These are phyloP conservation scores for Tiaroga cobitis DNA, from an alignment of 2,797 vertebrate species.

Conservation along the genomic window DNA sequence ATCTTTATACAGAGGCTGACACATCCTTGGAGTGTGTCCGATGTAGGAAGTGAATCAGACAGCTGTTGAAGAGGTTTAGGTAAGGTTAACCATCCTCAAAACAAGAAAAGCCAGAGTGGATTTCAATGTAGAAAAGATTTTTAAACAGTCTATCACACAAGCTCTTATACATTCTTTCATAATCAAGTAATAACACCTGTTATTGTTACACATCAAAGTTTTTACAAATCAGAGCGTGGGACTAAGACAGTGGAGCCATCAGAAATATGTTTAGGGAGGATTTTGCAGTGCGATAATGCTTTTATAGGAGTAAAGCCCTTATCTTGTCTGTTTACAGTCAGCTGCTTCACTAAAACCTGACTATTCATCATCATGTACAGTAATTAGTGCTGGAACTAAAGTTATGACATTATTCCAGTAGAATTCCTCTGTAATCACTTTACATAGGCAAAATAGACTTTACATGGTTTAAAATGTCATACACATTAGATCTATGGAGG, in stretches of 20 bases:
- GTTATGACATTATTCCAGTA: background rate
- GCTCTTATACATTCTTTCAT: background rate
- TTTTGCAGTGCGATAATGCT: slow-evolving; percentile 19
- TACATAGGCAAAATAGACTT: slow-evolving; percentile 5
- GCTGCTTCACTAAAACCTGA: background rate
- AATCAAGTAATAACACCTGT: slow-evolving; percentile 21
- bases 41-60: slow-evolving; percentile 52
- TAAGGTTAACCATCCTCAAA: slow-evolving; percentile 47
- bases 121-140: background rate
- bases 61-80: slow-evolving; percentile 56
- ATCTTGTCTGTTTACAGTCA: slow-evolving; percentile 25
- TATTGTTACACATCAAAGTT: background rate
- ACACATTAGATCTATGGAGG: slow-evolving; percentile 12
- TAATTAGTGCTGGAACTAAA: slow-evolving; percentile 11
- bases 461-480: slow-evolving; percentile 11
- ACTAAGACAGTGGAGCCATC: background rate
- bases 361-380: slow-evolving; percentile 20
- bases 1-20: slow-evolving; percentile 43
- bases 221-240: slow-evolving; percentile 7
- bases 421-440: slow-evolving; percentile 1
- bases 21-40: slow-evolving; percentile 45
- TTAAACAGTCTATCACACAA: background rate
- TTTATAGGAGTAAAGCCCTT: slow-evolving; percentile 5
- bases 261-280: slow-evolving; percentile 22
- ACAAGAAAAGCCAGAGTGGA: slow-evolving; percentile 35